Conservation (phyloP, 2,888 invertebrate genomes). For the Pycnomerus fuliginosus region DNA sequence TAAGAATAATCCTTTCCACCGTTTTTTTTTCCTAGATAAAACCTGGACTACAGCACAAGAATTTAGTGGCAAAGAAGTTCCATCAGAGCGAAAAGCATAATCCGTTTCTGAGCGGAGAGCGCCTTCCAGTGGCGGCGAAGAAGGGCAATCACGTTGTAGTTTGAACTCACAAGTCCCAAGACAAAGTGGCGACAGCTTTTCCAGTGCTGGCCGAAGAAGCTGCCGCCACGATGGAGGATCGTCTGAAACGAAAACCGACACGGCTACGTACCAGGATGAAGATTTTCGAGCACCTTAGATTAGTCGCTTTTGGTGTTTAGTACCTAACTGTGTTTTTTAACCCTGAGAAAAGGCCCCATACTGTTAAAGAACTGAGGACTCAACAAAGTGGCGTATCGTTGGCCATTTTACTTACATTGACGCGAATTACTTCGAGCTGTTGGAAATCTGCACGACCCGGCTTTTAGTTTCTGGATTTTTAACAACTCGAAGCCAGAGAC, state of each 20-base stretch:
- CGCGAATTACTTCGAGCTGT: conserved; percentile 11
- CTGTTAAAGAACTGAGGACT: conserved; percentile 45
- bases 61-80: conserved; percentile 75
- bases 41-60: conserved; percentile 59
- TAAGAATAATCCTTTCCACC: too few relatives aligned
- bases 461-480: conserved; percentile 17
- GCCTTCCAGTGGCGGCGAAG: conserved; percentile 88
- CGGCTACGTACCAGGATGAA: conserved; percentile 36
- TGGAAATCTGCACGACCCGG: conserved; percentile 14
- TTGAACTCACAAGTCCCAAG: conserved; percentile 36
- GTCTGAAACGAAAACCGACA: conserved; percentile 29
- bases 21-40: conserved; percentile 40
- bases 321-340: conserved; percentile 27
- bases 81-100: conserved; percentile 67
- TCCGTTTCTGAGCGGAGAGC: conserved; percentile 83
- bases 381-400: conserved; percentile 27
- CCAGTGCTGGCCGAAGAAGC: conserved; percentile 28
- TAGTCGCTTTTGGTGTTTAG: conserved; percentile 36
- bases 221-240: conserved; percentile 20
- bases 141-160: conserved; percentile 75
- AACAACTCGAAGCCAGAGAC: conserved; percentile 12
- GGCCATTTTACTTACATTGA: conserved; percentile 13
- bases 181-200: conserved; percentile 24
- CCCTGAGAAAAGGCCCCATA: conserved; percentile 43
- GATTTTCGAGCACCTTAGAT: conserved; percentile 16